Percentiles rank a stretch among this genome's conserved stretches.
phyloP scores from a whole-genome alignment of 2,113 vertebrate species.

The Pangasianodon gigas region DNA sequence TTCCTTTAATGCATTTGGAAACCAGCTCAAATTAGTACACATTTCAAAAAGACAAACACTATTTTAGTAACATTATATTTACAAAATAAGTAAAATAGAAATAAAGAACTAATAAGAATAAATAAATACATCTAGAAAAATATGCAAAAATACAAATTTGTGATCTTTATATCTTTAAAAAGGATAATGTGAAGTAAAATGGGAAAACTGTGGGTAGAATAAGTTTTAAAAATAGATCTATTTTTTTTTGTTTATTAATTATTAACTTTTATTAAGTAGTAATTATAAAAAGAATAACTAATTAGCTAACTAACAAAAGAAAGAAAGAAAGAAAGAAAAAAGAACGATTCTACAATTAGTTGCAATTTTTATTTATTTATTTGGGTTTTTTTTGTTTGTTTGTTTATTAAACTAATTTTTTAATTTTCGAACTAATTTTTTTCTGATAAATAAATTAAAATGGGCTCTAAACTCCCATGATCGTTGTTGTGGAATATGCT shows the following conservation, averaged over 20 bases:
- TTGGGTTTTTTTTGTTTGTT: neutral
- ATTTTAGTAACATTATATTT: neutral
- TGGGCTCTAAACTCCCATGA: neutral
- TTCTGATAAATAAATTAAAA: neutral
- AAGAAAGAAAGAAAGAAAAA: neutral
- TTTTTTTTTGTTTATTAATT: too few relatives aligned
- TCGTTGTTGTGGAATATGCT: neutral
- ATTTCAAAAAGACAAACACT: neutral
- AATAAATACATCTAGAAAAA: too few relatives aligned
- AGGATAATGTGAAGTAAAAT: too few relatives aligned
- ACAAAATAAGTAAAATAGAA: neutral
- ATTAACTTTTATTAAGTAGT: too few relatives aligned
- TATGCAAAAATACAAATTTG: too few relatives aligned
- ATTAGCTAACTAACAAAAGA: neutral
- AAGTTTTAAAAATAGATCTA: too few relatives aligned
- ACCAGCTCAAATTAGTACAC: neutral
- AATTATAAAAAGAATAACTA: neutral
- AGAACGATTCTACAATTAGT: neutral
- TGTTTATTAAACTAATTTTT: neutral
- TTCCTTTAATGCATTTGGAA: too few relatives aligned
- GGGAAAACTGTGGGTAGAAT: too few relatives aligned
- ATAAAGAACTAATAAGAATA: neutral
- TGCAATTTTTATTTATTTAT: neutral
- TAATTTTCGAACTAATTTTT: too few relatives aligned
- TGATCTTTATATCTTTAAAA: too few relatives aligned